Percentiles rank a stretch among this genome's conserved stretches.
These are phyloP conservation scores for Notamacropus eugenii DNA, from an alignment of 2,797 vertebrate species.

Conservation along the genomic window DNA sequence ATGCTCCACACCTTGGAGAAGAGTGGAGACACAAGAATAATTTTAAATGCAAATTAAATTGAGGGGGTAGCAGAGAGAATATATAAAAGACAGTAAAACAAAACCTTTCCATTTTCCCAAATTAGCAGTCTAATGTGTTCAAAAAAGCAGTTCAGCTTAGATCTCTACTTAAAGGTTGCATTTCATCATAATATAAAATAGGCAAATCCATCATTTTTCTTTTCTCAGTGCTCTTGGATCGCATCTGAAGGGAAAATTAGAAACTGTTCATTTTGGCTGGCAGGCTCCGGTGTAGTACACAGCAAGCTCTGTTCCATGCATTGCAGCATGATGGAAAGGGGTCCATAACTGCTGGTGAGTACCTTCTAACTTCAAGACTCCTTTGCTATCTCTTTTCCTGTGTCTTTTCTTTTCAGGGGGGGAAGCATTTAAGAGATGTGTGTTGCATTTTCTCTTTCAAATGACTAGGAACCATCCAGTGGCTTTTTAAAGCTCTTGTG, in stretches of 20 bases:
- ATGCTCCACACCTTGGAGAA: slow-evolving; percentile 85
- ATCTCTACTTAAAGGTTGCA: slow-evolving; percentile 83
- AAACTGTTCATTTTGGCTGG: slow-evolving; percentile 83
- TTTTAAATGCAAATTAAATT: slow-evolving; percentile 90
- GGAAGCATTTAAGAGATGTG: slow-evolving; percentile 61
- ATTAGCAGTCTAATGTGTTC: slow-evolving; percentile 87
- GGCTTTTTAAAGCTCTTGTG: slow-evolving; percentile 74
- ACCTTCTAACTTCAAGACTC: slow-evolving; percentile 63
- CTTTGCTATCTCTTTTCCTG: slow-evolving; percentile 66
- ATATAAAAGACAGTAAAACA: slow-evolving; percentile 88
- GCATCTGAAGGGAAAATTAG: slow-evolving; percentile 86
- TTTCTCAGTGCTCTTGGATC: slow-evolving; percentile 82
- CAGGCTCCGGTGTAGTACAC: slow-evolving; percentile 74
- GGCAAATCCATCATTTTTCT: slow-evolving; percentile 84
- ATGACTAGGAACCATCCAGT: slow-evolving; percentile 74
- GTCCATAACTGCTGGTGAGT: slow-evolving; percentile 86
- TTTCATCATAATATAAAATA: slow-evolving; percentile 85
- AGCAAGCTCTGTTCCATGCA: slow-evolving; percentile 75
- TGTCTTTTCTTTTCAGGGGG: slow-evolving; percentile 68
- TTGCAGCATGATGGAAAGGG: slow-evolving; percentile 75
- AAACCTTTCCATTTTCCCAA: slow-evolving; percentile 87
- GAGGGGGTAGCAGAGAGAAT: slow-evolving; percentile 87
- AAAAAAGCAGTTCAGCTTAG: slow-evolving; percentile 81
- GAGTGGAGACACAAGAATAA: slow-evolving; percentile 86
- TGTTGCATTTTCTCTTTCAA: slow-evolving; percentile 66